Evolutionary conservation across 2,113 vertebrate genomes (phyloP).

Genomic region (Odobenus rosmarus): DNA sequence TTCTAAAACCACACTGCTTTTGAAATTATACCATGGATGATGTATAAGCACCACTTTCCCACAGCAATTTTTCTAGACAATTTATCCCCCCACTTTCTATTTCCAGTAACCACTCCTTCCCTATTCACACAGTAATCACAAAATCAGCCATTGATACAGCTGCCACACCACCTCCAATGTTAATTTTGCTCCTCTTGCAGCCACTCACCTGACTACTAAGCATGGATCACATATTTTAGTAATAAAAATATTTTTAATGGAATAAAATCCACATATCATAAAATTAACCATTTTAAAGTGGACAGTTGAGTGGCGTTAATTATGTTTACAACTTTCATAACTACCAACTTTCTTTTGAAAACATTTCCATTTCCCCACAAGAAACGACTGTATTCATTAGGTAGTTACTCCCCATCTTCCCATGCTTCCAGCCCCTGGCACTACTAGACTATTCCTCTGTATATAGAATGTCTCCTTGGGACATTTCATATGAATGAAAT

Average conservation of each 20-base stretch:
- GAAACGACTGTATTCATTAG: not conserved
- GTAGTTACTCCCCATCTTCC: accelerated
- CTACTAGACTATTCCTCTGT: not conserved
- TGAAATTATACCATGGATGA: not conserved
- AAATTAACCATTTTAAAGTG: not conserved
- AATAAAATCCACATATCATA: not conserved
- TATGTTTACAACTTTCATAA: not conserved
- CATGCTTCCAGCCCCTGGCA: not conserved
- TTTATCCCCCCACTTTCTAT: not conserved
- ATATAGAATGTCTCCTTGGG: not conserved
- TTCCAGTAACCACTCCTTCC: accelerated
- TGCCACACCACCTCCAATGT: not conserved
- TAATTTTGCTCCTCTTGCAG: not conserved
- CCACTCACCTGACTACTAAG: too few relatives aligned
- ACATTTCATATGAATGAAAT: not conserved
- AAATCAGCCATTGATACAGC: accelerated
- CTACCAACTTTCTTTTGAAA: not conserved
- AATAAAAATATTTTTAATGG: not conserved
- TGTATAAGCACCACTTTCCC: not conserved
- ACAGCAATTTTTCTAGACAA: not conserved
- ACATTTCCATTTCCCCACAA: not conserved
- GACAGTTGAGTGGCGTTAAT: not conserved
- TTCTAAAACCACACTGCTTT: not conserved
- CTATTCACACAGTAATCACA: accelerated
- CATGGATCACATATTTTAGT: not conserved